Percentiles rank a stretch among this genome's conserved stretches.
phyloP scores from a whole-genome alignment of 2,797 vertebrate genomes.

The Steatocranus sp. region DNA sequence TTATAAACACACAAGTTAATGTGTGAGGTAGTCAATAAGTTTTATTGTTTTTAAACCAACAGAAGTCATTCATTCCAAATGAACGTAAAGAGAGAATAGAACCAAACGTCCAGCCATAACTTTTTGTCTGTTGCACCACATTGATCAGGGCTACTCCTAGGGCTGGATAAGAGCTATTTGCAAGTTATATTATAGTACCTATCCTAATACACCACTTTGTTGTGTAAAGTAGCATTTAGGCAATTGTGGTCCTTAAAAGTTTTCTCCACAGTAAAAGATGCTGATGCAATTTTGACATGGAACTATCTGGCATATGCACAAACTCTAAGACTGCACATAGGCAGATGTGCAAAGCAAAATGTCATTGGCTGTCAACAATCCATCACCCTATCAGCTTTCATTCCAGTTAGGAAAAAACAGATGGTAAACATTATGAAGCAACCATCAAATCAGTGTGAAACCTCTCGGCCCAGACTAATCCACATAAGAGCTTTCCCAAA shows the following conservation, averaged over 20 bases:
- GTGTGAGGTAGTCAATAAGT: rapidly evolving
- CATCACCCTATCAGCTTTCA: neutral
- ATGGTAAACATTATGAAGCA: neutral
- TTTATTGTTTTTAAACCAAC: neutral
- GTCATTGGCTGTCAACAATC: neutral
- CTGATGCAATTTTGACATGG: rapidly evolving
- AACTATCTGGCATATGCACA: neutral
- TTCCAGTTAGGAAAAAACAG: neutral
- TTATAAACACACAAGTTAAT: neutral
- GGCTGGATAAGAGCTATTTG: neutral
- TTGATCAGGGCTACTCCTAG: neutral
- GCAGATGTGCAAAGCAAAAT: neutral
- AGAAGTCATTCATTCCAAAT: neutral
- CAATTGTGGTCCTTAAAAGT: rapidly evolving
- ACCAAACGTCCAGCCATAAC: neutral
- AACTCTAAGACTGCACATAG: neutral
- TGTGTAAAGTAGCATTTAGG: neutral
- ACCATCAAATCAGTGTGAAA: constrained; percentile 36
- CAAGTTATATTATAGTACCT: rapidly evolving
- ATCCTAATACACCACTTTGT: neutral
- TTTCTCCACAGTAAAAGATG: neutral
- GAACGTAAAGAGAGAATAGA: neutral
- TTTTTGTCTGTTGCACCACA: neutral
- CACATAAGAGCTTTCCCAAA: constrained; percentile 41
- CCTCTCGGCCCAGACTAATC: constrained; percentile 27